Conservation (phyloP, 2,888 invertebrate species). For the Dolomedes plantarius region DNA sequence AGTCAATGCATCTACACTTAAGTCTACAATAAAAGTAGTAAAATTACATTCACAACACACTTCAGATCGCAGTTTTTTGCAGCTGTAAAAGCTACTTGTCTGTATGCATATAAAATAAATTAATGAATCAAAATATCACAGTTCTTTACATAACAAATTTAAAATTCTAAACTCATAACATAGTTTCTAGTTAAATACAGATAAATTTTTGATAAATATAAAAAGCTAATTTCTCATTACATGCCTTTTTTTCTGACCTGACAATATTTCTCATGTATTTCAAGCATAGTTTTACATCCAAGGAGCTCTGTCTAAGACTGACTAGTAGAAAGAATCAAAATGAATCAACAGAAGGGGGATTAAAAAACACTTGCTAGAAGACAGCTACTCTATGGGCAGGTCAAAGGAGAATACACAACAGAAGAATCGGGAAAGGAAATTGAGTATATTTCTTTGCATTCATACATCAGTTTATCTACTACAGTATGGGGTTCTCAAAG, state of each 20-base stretch:
- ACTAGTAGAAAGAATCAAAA: constrained; percentile 43
- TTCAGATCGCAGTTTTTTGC: constrained; percentile 54
- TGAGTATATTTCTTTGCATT: neutral
- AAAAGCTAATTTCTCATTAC: constrained; percentile 66
- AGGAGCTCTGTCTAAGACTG: constrained; percentile 35
- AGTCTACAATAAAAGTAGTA: constrained; percentile 67
- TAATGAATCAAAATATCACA: constrained; percentile 71
- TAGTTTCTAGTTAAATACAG: constrained; percentile 70
- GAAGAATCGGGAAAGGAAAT: neutral
- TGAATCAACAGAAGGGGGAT: neutral
- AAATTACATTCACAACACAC: constrained; percentile 69
- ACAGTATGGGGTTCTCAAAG: neutral
- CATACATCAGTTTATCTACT: neutral
- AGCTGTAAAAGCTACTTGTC: constrained; percentile 64
- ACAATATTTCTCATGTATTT: constrained; percentile 27
- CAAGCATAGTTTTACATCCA: constrained; percentile 38
- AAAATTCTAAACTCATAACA: constrained; percentile 72
- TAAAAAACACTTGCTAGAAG: neutral
- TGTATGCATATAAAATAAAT: constrained; percentile 68
- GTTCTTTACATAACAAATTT: constrained; percentile 71
- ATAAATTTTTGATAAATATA: constrained; percentile 63
- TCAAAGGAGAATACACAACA: neutral
- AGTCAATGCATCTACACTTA: constrained; percentile 52
- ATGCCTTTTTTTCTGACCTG: constrained; percentile 49
- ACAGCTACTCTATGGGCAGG: neutral